These are phyloP conservation scores for Pentalonia nigronervosa DNA, from an alignment of 1,140 invertebrate genomes.

Conservation along the genomic window DNA sequence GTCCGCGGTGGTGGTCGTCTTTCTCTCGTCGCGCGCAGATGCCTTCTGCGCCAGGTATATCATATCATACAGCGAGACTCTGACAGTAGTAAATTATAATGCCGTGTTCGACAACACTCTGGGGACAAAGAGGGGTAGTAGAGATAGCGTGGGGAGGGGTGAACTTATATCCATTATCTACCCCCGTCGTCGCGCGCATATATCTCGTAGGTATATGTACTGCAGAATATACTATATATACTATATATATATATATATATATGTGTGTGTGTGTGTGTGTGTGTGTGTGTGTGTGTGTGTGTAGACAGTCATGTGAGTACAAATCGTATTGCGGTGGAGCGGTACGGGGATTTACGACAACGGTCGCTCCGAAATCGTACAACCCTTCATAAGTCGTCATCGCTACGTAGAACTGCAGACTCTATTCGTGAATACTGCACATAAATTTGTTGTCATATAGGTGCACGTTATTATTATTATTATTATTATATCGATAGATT, in stretches of 20 bases:
- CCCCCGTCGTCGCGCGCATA: background rate
- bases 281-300: too few relatives aligned
- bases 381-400: conserved; percentile 24
- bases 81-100: conserved; percentile 37
- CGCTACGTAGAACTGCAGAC: too few relatives aligned
- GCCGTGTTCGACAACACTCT: background rate
- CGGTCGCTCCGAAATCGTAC: background rate
- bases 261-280: too few relatives aligned
- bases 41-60: background rate
- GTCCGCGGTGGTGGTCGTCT: background rate
- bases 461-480: too few relatives aligned
- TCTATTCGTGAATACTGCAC: too few relatives aligned
- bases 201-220: background rate
- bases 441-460: too few relatives aligned
- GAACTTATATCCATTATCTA: conserved; percentile 36
- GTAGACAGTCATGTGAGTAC: background rate
- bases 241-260: too few relatives aligned
- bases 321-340: background rate
- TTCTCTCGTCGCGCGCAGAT: background rate
- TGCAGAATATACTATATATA: too few relatives aligned
- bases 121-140: too few relatives aligned
- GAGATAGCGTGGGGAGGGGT: too few relatives aligned
- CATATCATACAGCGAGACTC: background rate
- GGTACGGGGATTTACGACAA: background rate
- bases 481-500: too few relatives aligned